phyloP scores from a whole-genome alignment of 2,888 invertebrate species.

The Drosophila rubida region DNA sequence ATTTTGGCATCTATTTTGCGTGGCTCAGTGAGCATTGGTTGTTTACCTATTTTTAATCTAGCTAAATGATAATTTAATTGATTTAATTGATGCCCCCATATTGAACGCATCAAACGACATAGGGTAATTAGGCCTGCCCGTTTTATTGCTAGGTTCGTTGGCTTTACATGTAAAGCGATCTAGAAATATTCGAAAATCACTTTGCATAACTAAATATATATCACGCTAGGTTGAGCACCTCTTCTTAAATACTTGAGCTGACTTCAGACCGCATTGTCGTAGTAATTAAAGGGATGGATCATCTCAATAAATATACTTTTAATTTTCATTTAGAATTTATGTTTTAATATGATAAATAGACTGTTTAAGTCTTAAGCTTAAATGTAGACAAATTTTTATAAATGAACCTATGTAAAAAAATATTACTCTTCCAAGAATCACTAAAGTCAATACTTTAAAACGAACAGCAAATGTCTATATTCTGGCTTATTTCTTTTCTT shows the following conservation, averaged over 20 bases:
- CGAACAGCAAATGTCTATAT: too few relatives aligned
- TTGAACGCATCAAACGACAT: background rate
- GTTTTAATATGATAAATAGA: too few relatives aligned
- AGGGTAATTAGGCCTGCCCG: background rate
- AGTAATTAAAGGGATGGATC: too few relatives aligned
- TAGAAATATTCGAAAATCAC: background rate
- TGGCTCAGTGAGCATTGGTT: background rate
- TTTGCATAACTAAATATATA: background rate
- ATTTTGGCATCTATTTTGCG: slow-evolving; percentile 24
- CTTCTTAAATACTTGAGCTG: background rate
- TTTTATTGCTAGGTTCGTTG: background rate
- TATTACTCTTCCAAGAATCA: too few relatives aligned
- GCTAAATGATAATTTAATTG: slow-evolving; percentile 6
- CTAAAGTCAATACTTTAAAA: too few relatives aligned
- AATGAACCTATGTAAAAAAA: too few relatives aligned
- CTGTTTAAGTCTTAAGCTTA: too few relatives aligned
- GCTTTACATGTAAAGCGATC: background rate
- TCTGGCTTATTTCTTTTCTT: background rate
- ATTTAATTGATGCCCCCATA: background rate
- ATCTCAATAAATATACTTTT: too few relatives aligned
- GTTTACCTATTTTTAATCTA: background rate
- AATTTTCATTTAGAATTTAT: too few relatives aligned
- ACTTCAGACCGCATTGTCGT: background rate
- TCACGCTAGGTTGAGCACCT: background rate
- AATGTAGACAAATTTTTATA: too few relatives aligned